These are phyloP conservation scores for Orthosia gothica DNA, from an alignment of 2,888 invertebrate species.

Conservation along the genomic window DNA sequence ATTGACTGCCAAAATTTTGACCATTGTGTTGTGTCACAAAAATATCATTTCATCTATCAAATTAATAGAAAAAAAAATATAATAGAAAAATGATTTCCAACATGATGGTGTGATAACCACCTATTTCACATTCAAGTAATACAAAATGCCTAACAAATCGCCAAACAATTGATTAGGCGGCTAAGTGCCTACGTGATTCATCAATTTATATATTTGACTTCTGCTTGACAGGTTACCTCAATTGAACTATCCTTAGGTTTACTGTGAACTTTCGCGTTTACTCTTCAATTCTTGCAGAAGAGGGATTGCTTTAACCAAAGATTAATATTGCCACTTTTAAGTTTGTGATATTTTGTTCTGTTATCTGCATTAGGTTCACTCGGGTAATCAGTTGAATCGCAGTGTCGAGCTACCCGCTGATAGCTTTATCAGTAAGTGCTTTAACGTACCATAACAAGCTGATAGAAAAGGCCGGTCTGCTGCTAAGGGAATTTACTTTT, in stretches of 20 bases:
- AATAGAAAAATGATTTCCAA: too few species aligned
- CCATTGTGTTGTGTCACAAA: too few species aligned
- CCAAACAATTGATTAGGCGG: background rate
- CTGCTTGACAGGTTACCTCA: background rate
- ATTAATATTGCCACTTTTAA: background rate
- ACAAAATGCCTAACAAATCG: background rate
- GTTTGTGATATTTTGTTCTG: background rate
- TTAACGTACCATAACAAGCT: background rate
- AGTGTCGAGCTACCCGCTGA: constrained; percentile 33
- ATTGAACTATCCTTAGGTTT: background rate
- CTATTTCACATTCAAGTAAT: background rate
- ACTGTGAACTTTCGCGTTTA: background rate
- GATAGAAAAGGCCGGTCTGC: background rate
- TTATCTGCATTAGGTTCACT: constrained; percentile 20
- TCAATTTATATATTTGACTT: background rate
- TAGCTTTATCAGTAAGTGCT: constrained; percentile 36
- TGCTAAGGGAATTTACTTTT: background rate
- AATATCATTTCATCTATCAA: too few species aligned
- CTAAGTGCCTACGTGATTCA: background rate
- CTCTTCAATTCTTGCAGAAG: background rate
- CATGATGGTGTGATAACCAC: background rate
- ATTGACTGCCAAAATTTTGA: too few species aligned
- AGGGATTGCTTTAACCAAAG: background rate
- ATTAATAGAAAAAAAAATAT: too few species aligned
- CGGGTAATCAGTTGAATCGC: constrained; percentile 21